Evolutionary conservation across 2,797 vertebrate species (phyloP), one percentile per base, ranked within the genome.

Genomic region (Sebastes taczanowskii): DNA sequence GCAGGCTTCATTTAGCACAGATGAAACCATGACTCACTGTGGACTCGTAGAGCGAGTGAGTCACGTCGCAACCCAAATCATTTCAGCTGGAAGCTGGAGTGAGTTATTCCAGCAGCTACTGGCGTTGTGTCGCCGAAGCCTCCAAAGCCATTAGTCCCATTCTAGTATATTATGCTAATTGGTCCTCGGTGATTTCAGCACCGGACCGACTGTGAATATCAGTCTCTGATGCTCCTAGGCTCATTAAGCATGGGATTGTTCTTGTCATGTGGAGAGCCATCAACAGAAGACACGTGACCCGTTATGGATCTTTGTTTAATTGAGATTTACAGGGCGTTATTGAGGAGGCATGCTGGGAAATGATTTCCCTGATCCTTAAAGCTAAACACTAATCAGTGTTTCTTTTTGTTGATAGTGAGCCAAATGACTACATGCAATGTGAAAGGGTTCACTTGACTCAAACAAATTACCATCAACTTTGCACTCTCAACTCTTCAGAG

Each of bases 1-100:
- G 16, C 86, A 88, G 84, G 92, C 85, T 82, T 91, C 90, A 90
- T 93, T 92, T 86, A 91, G 86, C 90, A 82, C 72, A 74, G 86
- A 87, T 81, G 85, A 89, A 88, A 70, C 78, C 62, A 59, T 91
- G 90, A 91, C 61, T 92, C 91, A 91, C 77, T 38, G 80, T 27
- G 85, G 85, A 88, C 83, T 86, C 85, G 61, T 70, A 78, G 80
- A 80, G 83, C 53, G 56, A 70, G 58, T 75, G 91, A 89, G 86
- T 91, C 90, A 87, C 77, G 27, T 67, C 22, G 22, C 76, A 80
- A 0, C 81, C 66, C 65, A 7, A 74, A 80, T 83, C 58, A 27
- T 80, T 72, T 75, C 14, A 59, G 70, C 80, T 4, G 25, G 78
- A 85, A 74, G 83, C 83, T 66, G 73, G 73, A 90, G 77, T 52